Evolutionary conservation across 2,888 invertebrate species (phyloP).

Genomic region (Strigamia maritima): DNA sequence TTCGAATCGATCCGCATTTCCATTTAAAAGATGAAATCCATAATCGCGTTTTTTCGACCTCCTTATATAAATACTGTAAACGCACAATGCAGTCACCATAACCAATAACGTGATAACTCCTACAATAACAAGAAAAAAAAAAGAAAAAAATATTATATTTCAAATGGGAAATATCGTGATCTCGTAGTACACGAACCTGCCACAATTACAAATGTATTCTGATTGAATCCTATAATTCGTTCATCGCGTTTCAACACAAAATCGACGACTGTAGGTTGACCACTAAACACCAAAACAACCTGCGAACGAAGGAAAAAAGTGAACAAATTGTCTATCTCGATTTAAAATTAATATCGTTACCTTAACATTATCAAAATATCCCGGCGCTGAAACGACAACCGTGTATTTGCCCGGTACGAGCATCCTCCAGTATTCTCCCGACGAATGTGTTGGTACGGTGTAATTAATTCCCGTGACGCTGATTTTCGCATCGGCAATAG

Average conservation of each 20-base stretch:
- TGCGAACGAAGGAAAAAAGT: neutral
- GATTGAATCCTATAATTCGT: constrained; percentile 36
- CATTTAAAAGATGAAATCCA: constrained; percentile 41
- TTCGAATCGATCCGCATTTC: constrained; percentile 37
- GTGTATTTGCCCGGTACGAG: constrained; percentile 81
- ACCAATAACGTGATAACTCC: constrained; percentile 35
- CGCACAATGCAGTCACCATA: constrained; percentile 36
- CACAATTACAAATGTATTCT: constrained; percentile 39
- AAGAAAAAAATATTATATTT: neutral
- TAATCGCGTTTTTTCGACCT: constrained; percentile 16
- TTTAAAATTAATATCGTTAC: constrained; percentile 24
- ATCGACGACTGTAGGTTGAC: constrained; percentile 1
- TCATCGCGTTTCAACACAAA: constrained; percentile 38
- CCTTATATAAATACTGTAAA: constrained; percentile 37
- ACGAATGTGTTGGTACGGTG: neutral
- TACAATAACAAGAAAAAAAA: neutral
- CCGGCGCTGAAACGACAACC: constrained; percentile 67
- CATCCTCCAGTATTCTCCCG: constrained; percentile 91
- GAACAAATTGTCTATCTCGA: neutral
- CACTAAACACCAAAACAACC: constrained; percentile 24
- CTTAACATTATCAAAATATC: constrained; percentile 56
- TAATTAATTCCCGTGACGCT: neutral
- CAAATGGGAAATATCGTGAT: too few species aligned
- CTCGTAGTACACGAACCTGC: constrained; percentile 29
- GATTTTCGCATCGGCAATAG: constrained; percentile 29